A percentile compares a stretch with the other conserved stretches of the same genome.
These are phyloP conservation scores for Coronaproctus castanopsis DNA, from an alignment of 2,888 invertebrate species.

Conservation along the genomic window DNA sequence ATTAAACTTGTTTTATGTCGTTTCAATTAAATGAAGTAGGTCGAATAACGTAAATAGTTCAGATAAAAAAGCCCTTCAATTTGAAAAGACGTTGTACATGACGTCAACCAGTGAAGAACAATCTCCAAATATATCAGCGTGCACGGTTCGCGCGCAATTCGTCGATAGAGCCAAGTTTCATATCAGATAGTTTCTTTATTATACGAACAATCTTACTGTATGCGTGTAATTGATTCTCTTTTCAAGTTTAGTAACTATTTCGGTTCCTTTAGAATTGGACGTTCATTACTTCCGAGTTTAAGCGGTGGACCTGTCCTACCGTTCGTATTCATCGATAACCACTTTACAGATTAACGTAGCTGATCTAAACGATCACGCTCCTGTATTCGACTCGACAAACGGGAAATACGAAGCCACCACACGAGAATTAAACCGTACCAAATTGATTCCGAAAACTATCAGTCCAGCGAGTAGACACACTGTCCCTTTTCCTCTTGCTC, in stretches of 20 bases:
- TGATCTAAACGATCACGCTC: constrained; percentile 89
- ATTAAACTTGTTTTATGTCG: constrained; percentile 19
- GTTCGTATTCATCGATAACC: constrained; percentile 72
- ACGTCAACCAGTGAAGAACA: constrained; percentile 78
- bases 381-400: constrained; percentile 58
- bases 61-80: constrained; percentile 31
- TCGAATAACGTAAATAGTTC: constrained; percentile 16
- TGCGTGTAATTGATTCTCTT: constrained; percentile 67
- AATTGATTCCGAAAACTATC: too few relatives aligned
- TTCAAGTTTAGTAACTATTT: constrained; percentile 66
- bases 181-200: constrained; percentile 70
- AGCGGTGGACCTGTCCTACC: constrained; percentile 71
- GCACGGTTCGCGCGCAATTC: constrained; percentile 68
- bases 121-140: constrained; percentile 62
- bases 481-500: too few relatives aligned
- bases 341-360: constrained; percentile 74
- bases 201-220: constrained; percentile 63
- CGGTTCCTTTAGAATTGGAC: constrained; percentile 62
- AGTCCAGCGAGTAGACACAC: too few relatives aligned
- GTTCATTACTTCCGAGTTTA: constrained; percentile 81
- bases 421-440: too few relatives aligned
- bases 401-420: constrained; percentile 73
- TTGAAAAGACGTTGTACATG: constrained; percentile 72
- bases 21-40: constrained; percentile 17
- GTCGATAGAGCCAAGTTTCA: constrained; percentile 35